Base-by-base conservation (phyloP, 2,888 invertebrate species). In the Osmoderma eremita region DNA sequence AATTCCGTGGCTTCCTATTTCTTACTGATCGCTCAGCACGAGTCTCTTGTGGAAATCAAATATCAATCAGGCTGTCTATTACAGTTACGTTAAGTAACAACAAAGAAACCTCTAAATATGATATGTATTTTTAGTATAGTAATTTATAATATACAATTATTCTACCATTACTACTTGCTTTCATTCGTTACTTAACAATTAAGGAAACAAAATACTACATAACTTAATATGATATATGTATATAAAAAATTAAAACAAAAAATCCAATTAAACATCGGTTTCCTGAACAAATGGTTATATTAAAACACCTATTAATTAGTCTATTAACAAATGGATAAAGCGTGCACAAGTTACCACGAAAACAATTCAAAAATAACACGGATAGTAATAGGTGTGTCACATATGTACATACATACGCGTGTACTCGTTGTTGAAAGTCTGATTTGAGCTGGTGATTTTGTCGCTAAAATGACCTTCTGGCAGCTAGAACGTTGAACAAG, bases 391-490 rank as follows among this genome's bases (percentile, higher is more conserved):
- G 58, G 58, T 45, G 58, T 61, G 58, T 45, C 58, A 30, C 45
- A 45, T 61, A 61, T 30, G 48, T 17, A 30, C 10, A 10, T 30
- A 30, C 45, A 45, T 61, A 61, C 36, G 48, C 30, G 10, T 30
- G 30, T 30, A 24, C 56, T 42, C 24, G 53, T 39, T n/a, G 54
- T 56, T 53, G 65, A 65, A 56, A 54, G 65, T 65, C 42, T 42
- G 45, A 45, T 53, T 53, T 30, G 36, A 63, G 39, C 24, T 38
- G 17, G 36, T 20, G 50, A 50, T 41, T 30, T 51, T 53, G 45
- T 30, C 20, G 45, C 50, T 24, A 53, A 65, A 30, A 30, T 22
- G 65, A 65, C 65, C 65, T 65, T 65, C 53, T 65, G 41, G 20
- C 45, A 8, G 30, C 41, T 15, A 41, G 51, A 63, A 51, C 41